phyloP scores from a whole-genome alignment of 2,888 invertebrate species.

The Rhagonycha fulva region DNA sequence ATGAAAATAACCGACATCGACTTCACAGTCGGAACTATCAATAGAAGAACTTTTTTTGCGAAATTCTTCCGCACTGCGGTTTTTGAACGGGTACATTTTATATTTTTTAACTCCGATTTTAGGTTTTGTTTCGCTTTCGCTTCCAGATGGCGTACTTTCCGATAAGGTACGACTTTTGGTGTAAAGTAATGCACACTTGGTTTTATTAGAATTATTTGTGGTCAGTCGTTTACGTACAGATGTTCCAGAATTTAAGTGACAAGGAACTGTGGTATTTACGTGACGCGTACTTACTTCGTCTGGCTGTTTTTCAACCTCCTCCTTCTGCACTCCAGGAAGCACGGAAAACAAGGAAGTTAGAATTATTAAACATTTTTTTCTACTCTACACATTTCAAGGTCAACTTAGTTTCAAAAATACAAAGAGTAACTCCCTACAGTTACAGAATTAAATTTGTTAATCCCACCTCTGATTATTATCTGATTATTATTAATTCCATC shows the following conservation, averaged over 20 bases:
- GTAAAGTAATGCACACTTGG: conserved; percentile 16
- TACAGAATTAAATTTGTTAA: not conserved
- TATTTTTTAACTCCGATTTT: conserved; percentile 27
- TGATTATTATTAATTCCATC: not conserved
- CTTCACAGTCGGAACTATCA: conserved; percentile 50
- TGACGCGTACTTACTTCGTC: conserved; percentile 54
- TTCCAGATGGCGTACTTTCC: conserved; percentile 15
- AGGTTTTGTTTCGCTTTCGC: conserved; percentile 17
- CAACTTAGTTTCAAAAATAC: not conserved
- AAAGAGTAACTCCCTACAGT: not conserved
- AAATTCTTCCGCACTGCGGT: conserved; percentile 47
- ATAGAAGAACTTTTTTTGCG: conserved; percentile 42
- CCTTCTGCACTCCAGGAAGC: conserved; percentile 51
- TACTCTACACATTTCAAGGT: conserved; percentile 3
- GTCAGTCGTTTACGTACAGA: conserved; percentile 37
- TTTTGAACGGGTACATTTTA: conserved; percentile 41
- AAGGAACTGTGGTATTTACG: conserved; percentile 40
- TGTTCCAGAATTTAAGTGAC: conserved; percentile 37
- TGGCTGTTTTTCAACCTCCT: conserved; percentile 49
- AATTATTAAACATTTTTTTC: conserved; percentile 9
- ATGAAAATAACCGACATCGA: conserved; percentile 38
- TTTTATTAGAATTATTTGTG: conserved; percentile 20
- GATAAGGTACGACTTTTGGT: conserved; percentile 14
- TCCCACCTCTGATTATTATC: not conserved
- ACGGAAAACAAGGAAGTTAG: conserved; percentile 37